Conservation (phyloP, 2,113 vertebrate species). For the Dendropsophus ebraccatus region DNA sequence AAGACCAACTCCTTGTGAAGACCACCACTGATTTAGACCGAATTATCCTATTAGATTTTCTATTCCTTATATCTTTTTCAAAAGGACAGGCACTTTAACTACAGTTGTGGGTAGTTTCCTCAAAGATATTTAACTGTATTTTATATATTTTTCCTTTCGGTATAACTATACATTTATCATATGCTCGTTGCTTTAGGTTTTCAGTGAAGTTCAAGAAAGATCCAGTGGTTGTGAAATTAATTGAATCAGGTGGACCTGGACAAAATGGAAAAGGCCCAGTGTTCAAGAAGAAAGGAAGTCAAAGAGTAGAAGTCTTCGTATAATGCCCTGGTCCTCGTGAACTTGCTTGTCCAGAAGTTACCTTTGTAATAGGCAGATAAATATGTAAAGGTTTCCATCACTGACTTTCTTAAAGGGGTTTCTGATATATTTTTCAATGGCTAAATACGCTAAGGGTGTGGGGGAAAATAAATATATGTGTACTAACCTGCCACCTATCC, state of each 20-base stretch:
- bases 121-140: background rate
- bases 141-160: background rate
- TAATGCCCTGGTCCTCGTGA: constrained; percentile 56
- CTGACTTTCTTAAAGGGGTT: background rate
- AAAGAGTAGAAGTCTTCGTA: constrained; percentile 72
- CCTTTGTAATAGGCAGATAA: background rate
- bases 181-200: constrained; percentile 66
- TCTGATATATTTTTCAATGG: no score
- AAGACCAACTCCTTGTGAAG: background rate
- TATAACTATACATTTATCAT: background rate
- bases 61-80: no score
- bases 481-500: no score
- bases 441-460: no score
- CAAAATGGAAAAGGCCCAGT: constrained; percentile 53
- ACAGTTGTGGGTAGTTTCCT: no score
- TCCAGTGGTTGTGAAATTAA: constrained; percentile 67
- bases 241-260: constrained; percentile 57
- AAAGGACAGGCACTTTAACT: no score
- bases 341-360: background rate
- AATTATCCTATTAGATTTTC: no score
- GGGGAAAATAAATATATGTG: no score
- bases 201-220: constrained; percentile 70
- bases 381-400: background rate
- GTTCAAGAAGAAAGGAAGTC: constrained; percentile 73
- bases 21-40: background rate